Evolutionary conservation across 2,113 vertebrate genomes (phyloP), one percentile per base, ranked within the genome.

Genomic region (Aspiorhynchus laticeps): DNA sequence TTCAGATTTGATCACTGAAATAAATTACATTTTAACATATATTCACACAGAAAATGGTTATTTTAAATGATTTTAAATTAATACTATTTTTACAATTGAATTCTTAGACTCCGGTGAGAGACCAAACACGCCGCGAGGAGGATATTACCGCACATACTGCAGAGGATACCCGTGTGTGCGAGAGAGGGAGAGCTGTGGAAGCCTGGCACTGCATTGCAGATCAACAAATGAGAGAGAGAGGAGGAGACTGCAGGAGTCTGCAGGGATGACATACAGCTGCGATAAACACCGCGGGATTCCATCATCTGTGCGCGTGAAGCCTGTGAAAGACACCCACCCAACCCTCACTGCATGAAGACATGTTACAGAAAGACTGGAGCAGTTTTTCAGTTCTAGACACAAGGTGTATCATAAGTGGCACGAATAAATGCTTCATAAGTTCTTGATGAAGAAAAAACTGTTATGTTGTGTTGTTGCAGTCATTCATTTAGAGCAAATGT

Each of bases 171-270:
- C 59, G 59, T 78, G 86, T 19, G 59, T 69, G 15, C 21, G 65
- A 74, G 84, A 24, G 65, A 77, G n/a, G 43, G 28, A 41, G 73
- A 73, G 46, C 36, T 56, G 48, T 65, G 75, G 19, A 76, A 46
- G 36, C 79, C 79, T 88, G 69, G 65, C 85, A 91, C 88, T 89
- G 90, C 88, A 89, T 84, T 88, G 85, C 88, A 89, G 90, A 88
- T 88, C 79, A 87, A 80, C 79, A 80, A 83, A 88, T 43, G 15
- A 75, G 51, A 61, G 61, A n/a, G n/a, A 78, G 56, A 53, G 56
- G 61, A 15, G 33, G 76, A 48, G 15, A 82, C 41, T 71, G 33
- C 38, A 19, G 69, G 41, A 67, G 53, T 19, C 46, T 59, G 33
- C 28, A 41, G 33, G 26, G 43, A 26, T 31, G 71, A 3, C 33